Evolutionary conservation across 2,113 vertebrate species (phyloP), one percentile per base, ranked within the genome.

Genomic region (Lycaon pictus): DNA sequence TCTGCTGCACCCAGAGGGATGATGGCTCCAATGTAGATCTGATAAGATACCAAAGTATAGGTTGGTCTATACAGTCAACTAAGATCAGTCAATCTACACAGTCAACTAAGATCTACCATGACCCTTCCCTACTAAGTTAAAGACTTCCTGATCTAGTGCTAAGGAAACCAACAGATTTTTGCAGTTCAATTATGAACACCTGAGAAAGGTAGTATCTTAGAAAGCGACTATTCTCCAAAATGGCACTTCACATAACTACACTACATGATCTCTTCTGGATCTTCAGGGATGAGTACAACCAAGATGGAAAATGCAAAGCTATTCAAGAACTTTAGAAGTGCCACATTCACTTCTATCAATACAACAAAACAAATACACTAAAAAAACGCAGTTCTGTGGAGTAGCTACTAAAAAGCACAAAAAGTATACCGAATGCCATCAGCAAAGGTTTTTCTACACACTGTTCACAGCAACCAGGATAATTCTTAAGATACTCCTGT

Each of bases 1-100:
- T 99, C 99, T 0, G 99, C 99, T 0, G 99, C 99, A 1, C 99
- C 99, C 92, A 99, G 96, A 0, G 99, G 99, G 84, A 99, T 99
- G 37, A 99, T 99, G 96, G 99, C 99, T 3, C 99, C 99, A 0
- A 99, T 99, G 90, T 99, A 99, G 63, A 99, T 99, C 99, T 99
- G 98, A 0, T 35, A 95, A 98, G 94, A 92, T 43, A 97, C 86
- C 56, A 96, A 95, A 16, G 53, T 51, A 22, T 25, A 89, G 72
- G n/a, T 79, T 86, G 69, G 76, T 90, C 65, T 62, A 32, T 12
- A 67, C 0, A 9, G 51, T 35, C 32, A 6, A 20, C 53, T 35
- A 15, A 86, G 82, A 83, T 35, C 55, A 9, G 51, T 35, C 32
- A 6, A 20, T 90, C 65, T 62, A 32, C 10, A 67, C 0, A 9